Evolutionary conservation across 2,797 vertebrate genomes (phyloP), one percentile per base, ranked within the genome.

Genomic region (Pagetopsis macropterus): DNA sequence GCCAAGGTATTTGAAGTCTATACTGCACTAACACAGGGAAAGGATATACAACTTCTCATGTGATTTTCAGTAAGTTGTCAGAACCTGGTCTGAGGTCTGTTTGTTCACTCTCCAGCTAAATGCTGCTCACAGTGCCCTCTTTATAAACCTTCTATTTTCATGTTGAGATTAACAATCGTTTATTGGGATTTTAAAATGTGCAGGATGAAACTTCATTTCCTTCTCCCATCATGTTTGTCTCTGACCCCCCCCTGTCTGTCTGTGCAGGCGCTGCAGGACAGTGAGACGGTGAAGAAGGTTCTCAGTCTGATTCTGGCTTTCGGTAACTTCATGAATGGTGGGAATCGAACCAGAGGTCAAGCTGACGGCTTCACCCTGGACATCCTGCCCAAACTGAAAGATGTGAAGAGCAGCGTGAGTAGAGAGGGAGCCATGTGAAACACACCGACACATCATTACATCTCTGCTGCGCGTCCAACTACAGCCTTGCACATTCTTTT

Each of bases 311-410:
- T 98, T 81, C 94, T 99, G 78, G 97, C 96, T 17, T 98, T 99
- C 77, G 98, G 98, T 43, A 99, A 99, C 92, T 99, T 96, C 81
- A 98, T 99, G 98, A 99, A 99, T 52, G 98, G 97, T 75, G 98
- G 98, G 27, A 99, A 99, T 86, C 94, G 97, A 70, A 98, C 96
- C 3, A 87, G 98, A 82, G 98, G 98, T 19, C 97, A 99, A 78
- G 98, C 98, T 1, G 98, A 99, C 67, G 97, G 98, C 2, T 99
- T 98, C 88, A 94, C 93, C 15, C 88, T 99, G 2, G 98, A 99
- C 83, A 99, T 99, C 73, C 94, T 99, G 63, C 98, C 97, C 21
- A 99, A 99, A 91, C 93, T 99, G 37, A 99, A 98, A 92, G 98
- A 99, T 73, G 98, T 99, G 54, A 99, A 98, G 86, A 99, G 97